phyloP scores from a whole-genome alignment of 2,113 vertebrate genomes.

The Onychorhynchus coronatus region DNA sequence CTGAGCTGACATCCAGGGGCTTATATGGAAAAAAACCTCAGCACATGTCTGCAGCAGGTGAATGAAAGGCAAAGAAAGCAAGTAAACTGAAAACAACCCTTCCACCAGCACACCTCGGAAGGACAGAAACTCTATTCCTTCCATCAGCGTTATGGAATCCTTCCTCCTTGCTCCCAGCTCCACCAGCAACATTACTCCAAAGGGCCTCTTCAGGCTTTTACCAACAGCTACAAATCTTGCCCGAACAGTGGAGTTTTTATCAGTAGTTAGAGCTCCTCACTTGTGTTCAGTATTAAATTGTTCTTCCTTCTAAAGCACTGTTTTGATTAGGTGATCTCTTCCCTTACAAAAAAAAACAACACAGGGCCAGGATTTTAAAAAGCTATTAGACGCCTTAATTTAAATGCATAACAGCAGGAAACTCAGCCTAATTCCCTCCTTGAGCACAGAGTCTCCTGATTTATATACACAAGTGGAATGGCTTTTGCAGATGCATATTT shows the following conservation, averaged over 20 bases:
- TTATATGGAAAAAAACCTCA: not conserved
- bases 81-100: not conserved
- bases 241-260: not conserved
- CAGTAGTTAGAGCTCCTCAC: not conserved
- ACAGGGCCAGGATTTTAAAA: not conserved
- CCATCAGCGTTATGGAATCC: rapidly evolving
- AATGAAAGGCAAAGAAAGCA: not conserved
- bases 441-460: conserved; percentile 26
- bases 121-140: not conserved
- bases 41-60: not conserved
- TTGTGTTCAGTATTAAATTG: not conserved
- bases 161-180: not conserved
- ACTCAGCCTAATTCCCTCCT: conserved; percentile 36
- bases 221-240: not conserved
- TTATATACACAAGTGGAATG: conserved; percentile 17
- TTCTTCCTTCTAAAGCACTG: not conserved
- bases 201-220: not conserved
- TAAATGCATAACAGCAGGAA: conserved; percentile 23
- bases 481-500: not conserved
- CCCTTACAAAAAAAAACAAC: not conserved
- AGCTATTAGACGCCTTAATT: conserved; percentile 41
- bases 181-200: not conserved
- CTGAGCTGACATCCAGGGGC: not conserved
- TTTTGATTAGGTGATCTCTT: conserved; percentile 15
- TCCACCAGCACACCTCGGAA: not conserved